Percentiles rank a stretch among this genome's conserved stretches.
These are phyloP conservation scores for Platygyra sinensis DNA, from an alignment of 64 coral and sea anemone genomes.

Conservation along the genomic window DNA sequence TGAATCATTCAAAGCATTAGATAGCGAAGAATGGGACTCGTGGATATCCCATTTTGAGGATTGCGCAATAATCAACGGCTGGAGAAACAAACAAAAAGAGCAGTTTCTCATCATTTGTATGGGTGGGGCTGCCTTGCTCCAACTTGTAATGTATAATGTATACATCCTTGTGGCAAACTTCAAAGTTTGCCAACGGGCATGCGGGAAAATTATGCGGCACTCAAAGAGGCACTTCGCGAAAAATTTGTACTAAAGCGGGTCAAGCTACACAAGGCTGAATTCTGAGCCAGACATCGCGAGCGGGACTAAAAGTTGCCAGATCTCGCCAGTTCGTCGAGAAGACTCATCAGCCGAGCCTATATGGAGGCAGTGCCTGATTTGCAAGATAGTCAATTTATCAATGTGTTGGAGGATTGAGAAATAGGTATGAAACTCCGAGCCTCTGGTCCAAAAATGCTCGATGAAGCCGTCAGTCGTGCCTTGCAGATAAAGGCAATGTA, in stretches of 20 bases:
- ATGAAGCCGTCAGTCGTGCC: no score
- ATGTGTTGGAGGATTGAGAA: slow-evolving; percentile 25
- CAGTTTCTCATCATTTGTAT: background rate
- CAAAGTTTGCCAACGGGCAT: background rate
- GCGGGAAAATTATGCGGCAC: background rate
- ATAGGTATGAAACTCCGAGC: background rate
- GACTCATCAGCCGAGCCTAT: background rate
- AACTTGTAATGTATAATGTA: no score
- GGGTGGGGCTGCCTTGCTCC: background rate
- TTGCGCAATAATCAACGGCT: background rate
- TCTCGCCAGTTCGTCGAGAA: background rate
- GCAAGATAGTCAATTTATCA: background rate
- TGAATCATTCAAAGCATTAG: background rate
- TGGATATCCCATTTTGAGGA: no score
- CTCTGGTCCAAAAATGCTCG: background rate
- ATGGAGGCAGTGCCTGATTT: background rate
- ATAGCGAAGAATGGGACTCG: slow-evolving; percentile 15
- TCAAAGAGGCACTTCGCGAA: background rate
- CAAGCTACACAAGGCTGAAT: slow-evolving; percentile 29
- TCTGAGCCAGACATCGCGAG: background rate
- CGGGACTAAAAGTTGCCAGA: background rate
- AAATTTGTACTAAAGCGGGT: background rate
- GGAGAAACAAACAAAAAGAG: background rate
- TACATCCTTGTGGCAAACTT: no score
- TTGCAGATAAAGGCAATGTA: slow-evolving; percentile 35